Conservation (phyloP, 2,113 vertebrate genomes). For the Grammomys surdaster region DNA sequence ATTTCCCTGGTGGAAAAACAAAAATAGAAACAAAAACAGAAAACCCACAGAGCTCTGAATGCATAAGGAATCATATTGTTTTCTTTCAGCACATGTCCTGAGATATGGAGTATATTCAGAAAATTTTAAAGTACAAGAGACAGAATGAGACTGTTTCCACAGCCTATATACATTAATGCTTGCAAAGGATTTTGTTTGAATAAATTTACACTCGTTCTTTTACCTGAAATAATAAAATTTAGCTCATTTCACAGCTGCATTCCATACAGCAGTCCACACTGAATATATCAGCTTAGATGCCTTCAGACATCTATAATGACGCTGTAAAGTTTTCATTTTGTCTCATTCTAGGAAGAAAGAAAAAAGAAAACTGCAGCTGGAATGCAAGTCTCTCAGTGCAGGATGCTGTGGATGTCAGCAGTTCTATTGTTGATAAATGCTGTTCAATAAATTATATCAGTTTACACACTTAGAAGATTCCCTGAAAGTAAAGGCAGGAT, state of each 20-base stretch:
- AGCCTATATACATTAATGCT: constrained; percentile 55
- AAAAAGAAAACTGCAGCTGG: constrained; percentile 62
- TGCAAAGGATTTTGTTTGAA: constrained; percentile 75
- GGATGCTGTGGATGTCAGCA: constrained; percentile 68
- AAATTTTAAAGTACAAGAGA: constrained; percentile 60
- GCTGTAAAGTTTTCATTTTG: constrained; percentile 66
- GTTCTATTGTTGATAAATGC: constrained; percentile 39
- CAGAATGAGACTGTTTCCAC: constrained; percentile 66
- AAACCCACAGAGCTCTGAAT: background rate
- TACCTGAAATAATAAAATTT: constrained; percentile 77
- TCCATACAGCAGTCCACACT: constrained; percentile 48
- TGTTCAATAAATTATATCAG: constrained; percentile 50
- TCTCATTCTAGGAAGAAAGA: constrained; percentile 55
- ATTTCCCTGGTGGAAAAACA: background rate
- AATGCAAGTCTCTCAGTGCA: background rate
- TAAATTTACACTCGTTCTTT: constrained; percentile 69
- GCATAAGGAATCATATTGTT: constrained; percentile 53
- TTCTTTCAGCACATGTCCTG: constrained; percentile 21
- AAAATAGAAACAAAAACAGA: background rate
- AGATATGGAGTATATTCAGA: constrained; percentile 47
- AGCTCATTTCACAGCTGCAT: constrained; percentile 77
- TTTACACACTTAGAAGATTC: constrained; percentile 55
- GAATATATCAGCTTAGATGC: constrained; percentile 70
- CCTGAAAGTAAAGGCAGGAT: constrained; percentile 54
- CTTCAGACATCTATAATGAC: constrained; percentile 71